Evolutionary conservation across 2,797 vertebrate genomes (phyloP), one percentile per base, ranked within the genome.

Genomic region (Balearica regulorum): DNA sequence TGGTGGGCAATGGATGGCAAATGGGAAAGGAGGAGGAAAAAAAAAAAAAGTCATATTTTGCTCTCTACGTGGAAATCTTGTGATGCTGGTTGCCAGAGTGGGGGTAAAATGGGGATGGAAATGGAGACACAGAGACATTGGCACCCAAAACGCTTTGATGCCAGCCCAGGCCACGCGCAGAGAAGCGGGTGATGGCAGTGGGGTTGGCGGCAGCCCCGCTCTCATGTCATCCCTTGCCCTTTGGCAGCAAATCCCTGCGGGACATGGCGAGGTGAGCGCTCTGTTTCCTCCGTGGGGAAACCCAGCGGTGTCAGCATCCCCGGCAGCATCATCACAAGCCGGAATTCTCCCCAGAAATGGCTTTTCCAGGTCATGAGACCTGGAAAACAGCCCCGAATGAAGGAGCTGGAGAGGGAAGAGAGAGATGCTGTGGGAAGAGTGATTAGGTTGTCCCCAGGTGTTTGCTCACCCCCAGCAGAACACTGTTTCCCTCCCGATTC

Each of bases 381-480:
- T 44, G 54, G 57, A 39, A 90, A 89, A 2, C 37, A 31, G 46
- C 70, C 62, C 21, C 3, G 12, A 46, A n/a, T 43, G 73, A 55
- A 72, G 51, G 41, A 66, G 15, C 21, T 3, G 7, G 51, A 55
- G 76, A 73, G 69, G 48, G 68, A 71, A 77, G 77, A 96, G 92
- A 97, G 94, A 96, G 95, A 93, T 95, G 94, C 90, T 81, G 86
- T 0, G 0, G 82, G 91, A 96, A 87, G 91, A 93, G 84, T 91
- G 90, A 95, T 97, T 87, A 96, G 94, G 29, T 91, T 97, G 95
- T 97, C 90, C 94, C 60, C 46, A 60, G 83, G 51, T 95, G 89
- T 96, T 97, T 97, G 96, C 95, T 96, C 94, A 92, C n/a, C 94
- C 77, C 10, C 2, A 5, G 87, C 91, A 83, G 84, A 94, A 95